These are phyloP conservation scores for Girardinus metallicus DNA, from an alignment of 2,797 vertebrate species.

Conservation along the genomic window DNA sequence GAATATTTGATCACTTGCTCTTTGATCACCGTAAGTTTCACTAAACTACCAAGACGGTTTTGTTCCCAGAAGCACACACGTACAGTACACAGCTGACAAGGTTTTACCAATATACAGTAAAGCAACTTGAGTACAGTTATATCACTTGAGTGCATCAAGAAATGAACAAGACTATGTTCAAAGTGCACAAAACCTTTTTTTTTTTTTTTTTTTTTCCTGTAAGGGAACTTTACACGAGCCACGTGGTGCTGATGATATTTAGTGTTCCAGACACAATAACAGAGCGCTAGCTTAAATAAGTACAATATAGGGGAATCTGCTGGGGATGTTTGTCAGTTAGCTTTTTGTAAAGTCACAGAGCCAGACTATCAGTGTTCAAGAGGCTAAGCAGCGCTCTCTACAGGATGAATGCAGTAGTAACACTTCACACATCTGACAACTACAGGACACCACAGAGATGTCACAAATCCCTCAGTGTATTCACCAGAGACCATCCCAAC, in stretches of 20 bases:
- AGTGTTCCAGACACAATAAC: conserved; percentile 54
- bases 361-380: conserved; percentile 79
- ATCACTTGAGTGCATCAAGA: conserved; percentile 62
- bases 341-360: conserved; percentile 58
- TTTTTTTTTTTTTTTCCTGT: conserved; percentile 37
- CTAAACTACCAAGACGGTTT: conserved; percentile 60
- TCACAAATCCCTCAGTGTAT: conserved; percentile 42
- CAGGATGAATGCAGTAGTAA: conserved; percentile 74
- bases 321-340: conserved; percentile 45
- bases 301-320: conserved; percentile 38
- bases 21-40: conserved; percentile 65
- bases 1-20: conserved; percentile 55
- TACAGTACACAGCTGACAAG: conserved; percentile 68
- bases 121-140: conserved; percentile 57
- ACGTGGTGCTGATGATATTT: conserved; percentile 38
- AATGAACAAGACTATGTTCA: conserved; percentile 58
- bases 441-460: conserved; percentile 54
- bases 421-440: conserved; percentile 79
- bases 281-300: conserved; percentile 48
- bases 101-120: conserved; percentile 62
- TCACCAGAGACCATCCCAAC: conserved; percentile 48
- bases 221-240: conserved; percentile 48
- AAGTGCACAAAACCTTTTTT: conserved; percentile 53
- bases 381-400: conserved; percentile 71
- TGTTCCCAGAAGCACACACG: conserved; percentile 64